Conservation (phyloP, 2,113 vertebrate species). For the Gila orcuttii region DNA sequence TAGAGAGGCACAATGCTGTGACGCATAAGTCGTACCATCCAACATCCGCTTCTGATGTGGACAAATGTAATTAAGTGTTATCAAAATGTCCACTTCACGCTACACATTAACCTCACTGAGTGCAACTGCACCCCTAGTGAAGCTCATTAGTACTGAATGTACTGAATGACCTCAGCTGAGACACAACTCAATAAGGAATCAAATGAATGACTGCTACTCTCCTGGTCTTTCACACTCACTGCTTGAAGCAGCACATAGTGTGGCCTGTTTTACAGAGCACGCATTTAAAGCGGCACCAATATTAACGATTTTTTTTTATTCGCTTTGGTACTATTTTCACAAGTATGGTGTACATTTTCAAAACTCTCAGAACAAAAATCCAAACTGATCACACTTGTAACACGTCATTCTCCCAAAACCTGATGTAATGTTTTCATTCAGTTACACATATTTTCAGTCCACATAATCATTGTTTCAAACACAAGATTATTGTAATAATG, state of each 20-base stretch:
- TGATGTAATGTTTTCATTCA: too few relatives aligned
- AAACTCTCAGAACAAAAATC: too few relatives aligned
- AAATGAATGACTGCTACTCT: conserved; percentile 3
- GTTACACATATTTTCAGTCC: too few relatives aligned
- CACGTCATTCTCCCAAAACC: too few relatives aligned
- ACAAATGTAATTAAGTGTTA: conserved; percentile 47
- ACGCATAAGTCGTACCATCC: conserved; percentile 8
- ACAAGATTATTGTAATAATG: too few relatives aligned
- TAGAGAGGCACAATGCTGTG: conserved; percentile 4
- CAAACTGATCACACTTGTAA: too few relatives aligned
- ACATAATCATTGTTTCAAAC: too few relatives aligned
- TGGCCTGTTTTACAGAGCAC: not conserved
- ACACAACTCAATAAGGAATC: conserved; percentile 26
- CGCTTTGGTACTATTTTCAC: too few relatives aligned
- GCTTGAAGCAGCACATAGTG: conserved; percentile 15
- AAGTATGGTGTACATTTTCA: too few relatives aligned
- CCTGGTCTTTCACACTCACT: not conserved
- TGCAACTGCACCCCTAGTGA: conserved; percentile 24
- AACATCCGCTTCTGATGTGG: conserved; percentile 34
- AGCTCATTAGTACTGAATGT: conserved; percentile 35
- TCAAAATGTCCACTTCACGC: conserved; percentile 42
- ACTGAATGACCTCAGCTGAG: conserved; percentile 24
- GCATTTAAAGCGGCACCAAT: not conserved
- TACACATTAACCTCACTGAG: conserved; percentile 41
- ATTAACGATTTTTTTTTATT: not conserved